Conservation (phyloP, 2,888 invertebrate species). For the Chloroclysta siterata region DNA sequence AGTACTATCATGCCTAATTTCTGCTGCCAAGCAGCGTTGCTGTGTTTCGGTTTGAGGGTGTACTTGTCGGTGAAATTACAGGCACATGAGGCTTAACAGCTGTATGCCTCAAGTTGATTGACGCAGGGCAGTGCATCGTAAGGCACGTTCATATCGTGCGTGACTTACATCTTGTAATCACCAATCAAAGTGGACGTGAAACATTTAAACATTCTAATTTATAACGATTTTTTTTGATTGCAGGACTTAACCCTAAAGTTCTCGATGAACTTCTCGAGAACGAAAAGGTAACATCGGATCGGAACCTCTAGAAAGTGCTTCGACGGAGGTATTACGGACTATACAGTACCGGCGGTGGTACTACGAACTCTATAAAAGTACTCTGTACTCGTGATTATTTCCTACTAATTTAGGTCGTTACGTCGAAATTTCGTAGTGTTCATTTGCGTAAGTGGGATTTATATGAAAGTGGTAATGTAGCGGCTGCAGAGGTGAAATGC, state of each 20-base stretch:
- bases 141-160: too few species aligned
- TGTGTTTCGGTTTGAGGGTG: too few species aligned
- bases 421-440: slow-evolving; percentile 49
- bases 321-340: slow-evolving; percentile 62
- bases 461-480: slow-evolving; percentile 2
- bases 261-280: slow-evolving; percentile 51
- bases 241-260: slow-evolving; percentile 52
- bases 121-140: too few species aligned
- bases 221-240: slow-evolving; percentile 19
- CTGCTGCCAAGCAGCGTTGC: too few species aligned
- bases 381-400: slow-evolving; percentile 57
- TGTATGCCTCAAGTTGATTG: too few species aligned
- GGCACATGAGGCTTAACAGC: too few species aligned
- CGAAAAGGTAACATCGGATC: slow-evolving; percentile 29
- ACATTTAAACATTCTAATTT: neutral
- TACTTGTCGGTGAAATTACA: too few species aligned
- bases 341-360: slow-evolving; percentile 18
- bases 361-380: slow-evolving; percentile 29
- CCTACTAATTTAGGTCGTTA: slow-evolving; percentile 72
- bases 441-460: slow-evolving; percentile 29
- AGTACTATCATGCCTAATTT: too few species aligned
- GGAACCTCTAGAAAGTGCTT: slow-evolving; percentile 79
- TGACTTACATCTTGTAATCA: too few species aligned
- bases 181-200: too few species aligned
- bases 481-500: neutral